These are phyloP conservation scores for Phortica variegata DNA, from an alignment of 1,140 invertebrate species.

Conservation along the genomic window DNA sequence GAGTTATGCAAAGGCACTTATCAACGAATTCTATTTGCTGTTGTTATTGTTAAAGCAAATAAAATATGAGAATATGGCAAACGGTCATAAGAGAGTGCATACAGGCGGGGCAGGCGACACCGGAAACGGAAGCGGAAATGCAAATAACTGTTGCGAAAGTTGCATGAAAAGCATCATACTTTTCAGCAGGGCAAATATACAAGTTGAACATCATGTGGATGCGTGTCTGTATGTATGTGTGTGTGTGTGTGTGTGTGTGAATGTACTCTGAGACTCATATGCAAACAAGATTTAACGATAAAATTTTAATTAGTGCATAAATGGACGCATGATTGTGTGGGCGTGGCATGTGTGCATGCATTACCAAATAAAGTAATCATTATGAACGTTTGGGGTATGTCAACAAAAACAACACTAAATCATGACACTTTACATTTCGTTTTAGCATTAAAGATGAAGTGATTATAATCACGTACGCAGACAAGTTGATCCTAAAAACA, in stretches of 20 bases:
- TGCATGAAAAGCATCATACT: constrained; percentile 41
- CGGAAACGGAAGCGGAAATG: constrained; percentile 24
- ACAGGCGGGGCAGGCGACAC: background rate
- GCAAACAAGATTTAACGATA: constrained; percentile 55
- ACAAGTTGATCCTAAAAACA: too few species aligned
- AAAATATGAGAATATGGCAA: constrained; percentile 41
- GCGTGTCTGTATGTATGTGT: background rate
- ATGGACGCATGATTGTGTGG: constrained; percentile 52
- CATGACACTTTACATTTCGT: too few species aligned
- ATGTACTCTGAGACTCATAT: constrained; percentile 8
- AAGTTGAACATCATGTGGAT: too few species aligned
- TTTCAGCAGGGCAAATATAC: constrained; percentile 8
- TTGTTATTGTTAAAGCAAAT: constrained; percentile 31
- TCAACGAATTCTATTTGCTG: constrained; percentile 27
- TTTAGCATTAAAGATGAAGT: too few species aligned
- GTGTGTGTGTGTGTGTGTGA: background rate
- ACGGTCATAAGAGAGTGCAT: constrained; percentile 15
- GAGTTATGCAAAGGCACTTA: constrained; percentile 24
- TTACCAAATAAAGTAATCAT: too few species aligned
- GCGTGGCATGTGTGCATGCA: too few species aligned
- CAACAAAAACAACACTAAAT: too few species aligned
- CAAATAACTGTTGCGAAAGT: constrained; percentile 54
- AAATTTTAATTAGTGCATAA: constrained; percentile 55
- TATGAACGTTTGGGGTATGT: too few species aligned
- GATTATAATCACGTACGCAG: too few species aligned